Percentiles rank a stretch among this genome's conserved stretches.
These are phyloP conservation scores for Apodemia duryi DNA, from an alignment of 2,888 invertebrate genomes.

Conservation along the genomic window DNA sequence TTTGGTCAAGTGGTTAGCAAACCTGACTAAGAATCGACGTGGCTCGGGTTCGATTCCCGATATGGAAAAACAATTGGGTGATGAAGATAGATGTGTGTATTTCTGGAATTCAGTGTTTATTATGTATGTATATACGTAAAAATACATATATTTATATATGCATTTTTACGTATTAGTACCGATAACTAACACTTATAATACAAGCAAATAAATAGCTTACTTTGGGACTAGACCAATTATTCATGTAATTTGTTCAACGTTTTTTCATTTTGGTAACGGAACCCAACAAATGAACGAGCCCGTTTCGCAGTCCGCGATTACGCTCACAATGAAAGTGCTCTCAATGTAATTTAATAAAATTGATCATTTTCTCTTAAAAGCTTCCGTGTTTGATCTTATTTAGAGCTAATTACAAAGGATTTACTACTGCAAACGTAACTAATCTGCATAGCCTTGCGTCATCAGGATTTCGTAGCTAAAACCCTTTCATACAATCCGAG, in stretches of 20 bases:
- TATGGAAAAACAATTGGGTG: no score
- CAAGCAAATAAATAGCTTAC: no score
- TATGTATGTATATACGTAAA: no score
- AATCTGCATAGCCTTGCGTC: slow-evolving; percentile 12
- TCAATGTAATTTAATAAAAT: slow-evolving; percentile 36
- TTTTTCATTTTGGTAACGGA: neutral
- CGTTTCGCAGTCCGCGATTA: slow-evolving; percentile 28
- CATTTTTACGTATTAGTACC: no score
- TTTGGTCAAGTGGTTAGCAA: no score
- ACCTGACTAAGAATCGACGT: no score
- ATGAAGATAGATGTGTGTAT: no score
- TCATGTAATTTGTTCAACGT: neutral
- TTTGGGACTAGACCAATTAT: no score
- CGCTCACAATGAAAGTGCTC: slow-evolving; percentile 37
- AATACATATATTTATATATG: no score
- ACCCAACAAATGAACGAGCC: slow-evolving; percentile 21
- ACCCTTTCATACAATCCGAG: slow-evolving; percentile 5
- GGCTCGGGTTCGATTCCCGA: no score
- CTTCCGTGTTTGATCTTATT: slow-evolving; percentile 31
- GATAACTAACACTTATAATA: no score
- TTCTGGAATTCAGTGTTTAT: no score
- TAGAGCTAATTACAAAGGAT: slow-evolving; percentile 19
- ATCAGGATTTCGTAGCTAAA: neutral
- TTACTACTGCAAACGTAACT: slow-evolving; percentile 18
- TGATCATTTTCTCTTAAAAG: slow-evolving; percentile 24